A percentile compares a stretch with the other conserved stretches of the same genome.
These are phyloP conservation scores for Porites lobata DNA, from an alignment of 92 coral and sea anemone genomes.

Conservation along the genomic window DNA sequence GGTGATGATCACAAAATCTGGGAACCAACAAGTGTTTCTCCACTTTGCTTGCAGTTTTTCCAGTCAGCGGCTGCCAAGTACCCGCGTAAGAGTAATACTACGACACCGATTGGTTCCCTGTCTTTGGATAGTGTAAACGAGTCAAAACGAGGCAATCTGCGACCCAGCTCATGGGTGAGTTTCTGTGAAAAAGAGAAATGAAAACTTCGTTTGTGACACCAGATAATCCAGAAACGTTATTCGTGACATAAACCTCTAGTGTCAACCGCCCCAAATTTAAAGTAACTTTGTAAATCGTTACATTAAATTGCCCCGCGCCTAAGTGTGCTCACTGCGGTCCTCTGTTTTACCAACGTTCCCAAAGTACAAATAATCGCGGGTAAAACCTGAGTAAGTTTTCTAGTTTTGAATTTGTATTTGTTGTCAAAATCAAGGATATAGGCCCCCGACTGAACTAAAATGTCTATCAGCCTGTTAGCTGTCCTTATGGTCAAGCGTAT, in stretches of 20 bases:
- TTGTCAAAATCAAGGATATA: no score
- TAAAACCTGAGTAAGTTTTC: no score
- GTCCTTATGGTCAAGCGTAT: no score
- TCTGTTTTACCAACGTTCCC: no score
- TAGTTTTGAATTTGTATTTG: no score
- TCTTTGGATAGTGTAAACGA: constrained; percentile 66
- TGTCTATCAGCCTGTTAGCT: no score
- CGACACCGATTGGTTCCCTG: constrained; percentile 8
- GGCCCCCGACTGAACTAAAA: no score
- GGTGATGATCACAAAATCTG: neutral
- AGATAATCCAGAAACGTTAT: neutral
- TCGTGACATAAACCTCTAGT: neutral
- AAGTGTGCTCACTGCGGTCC: no score
- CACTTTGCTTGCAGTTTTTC: constrained; percentile 64
- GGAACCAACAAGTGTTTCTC: neutral
- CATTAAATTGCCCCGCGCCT: neutral
- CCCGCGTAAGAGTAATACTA: constrained; percentile 41
- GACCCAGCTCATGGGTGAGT: constrained; percentile 97
- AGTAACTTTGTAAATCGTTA: neutral
- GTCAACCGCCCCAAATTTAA: neutral
- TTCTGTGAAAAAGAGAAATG: neutral
- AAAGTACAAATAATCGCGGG: no score
- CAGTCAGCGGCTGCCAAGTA: constrained; percentile 81
- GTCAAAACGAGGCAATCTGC: constrained; percentile 62
- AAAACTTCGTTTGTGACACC: no score